Conservation (phyloP, 2,113 vertebrate species). For the Melanostigma gelatinosum region DNA sequence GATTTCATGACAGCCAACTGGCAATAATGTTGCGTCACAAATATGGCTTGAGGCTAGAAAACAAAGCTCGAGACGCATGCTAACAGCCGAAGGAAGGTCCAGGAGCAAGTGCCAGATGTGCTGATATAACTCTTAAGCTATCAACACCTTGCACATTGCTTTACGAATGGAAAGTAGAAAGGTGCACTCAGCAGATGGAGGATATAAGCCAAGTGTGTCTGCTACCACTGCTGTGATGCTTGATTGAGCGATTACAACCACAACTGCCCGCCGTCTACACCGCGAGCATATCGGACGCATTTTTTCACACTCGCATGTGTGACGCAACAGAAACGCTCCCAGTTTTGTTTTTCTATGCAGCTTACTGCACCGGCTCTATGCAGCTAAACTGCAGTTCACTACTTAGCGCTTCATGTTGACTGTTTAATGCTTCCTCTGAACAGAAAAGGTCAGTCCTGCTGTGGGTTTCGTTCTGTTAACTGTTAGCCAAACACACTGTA, state of each 20-base stretch:
- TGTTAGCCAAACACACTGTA: neutral
- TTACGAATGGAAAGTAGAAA: slow-evolving; percentile 14
- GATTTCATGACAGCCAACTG: slow-evolving; percentile 44
- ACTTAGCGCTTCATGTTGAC: neutral
- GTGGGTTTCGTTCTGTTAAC: neutral
- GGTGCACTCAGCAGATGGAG: neutral
- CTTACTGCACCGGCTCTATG: neutral
- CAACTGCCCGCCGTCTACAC: neutral
- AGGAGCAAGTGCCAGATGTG: slow-evolving; percentile 42
- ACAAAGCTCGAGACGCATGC: slow-evolving; percentile 50
- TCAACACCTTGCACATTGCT: slow-evolving; percentile 37
- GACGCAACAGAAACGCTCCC: neutral
- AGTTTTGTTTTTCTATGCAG: neutral
- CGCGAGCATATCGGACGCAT: neutral
- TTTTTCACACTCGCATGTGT: neutral
- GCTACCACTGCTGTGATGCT: neutral
- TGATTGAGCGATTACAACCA: neutral
- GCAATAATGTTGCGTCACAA: slow-evolving; percentile 51
- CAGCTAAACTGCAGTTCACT: neutral
- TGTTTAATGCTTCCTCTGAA: neutral
- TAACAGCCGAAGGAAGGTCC: slow-evolving; percentile 32
- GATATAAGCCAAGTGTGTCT: neutral
- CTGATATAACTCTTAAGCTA: slow-evolving; percentile 33
- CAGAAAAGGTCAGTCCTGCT: neutral
- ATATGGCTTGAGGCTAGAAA: slow-evolving; percentile 56